These are phyloP conservation scores for Netelia fuscicornis DNA, from an alignment of 2,888 invertebrate genomes.

Conservation along the genomic window DNA sequence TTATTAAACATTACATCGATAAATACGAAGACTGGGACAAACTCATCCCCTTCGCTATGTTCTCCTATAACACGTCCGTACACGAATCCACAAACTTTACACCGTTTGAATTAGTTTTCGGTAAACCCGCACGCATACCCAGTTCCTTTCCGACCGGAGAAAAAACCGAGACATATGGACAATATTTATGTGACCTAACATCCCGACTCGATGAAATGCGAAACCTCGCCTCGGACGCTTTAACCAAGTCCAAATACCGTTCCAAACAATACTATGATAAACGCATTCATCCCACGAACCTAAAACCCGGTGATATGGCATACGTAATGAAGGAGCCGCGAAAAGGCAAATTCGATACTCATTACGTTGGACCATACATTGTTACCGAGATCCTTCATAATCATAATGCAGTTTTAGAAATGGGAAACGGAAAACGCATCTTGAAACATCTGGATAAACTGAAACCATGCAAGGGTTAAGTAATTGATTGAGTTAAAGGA, in stretches of 20 bases:
- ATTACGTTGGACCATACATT: constrained; percentile 49
- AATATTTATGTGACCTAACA: not conserved
- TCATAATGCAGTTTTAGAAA: constrained; percentile 41
- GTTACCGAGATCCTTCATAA: constrained; percentile 27
- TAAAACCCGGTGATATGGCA: constrained; percentile 23
- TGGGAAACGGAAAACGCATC: constrained; percentile 2
- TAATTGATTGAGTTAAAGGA: not conserved
- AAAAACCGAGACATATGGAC: no score
- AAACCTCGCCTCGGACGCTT: not conserved
- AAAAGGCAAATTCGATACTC: constrained; percentile 48
- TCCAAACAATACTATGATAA: constrained; percentile 2
- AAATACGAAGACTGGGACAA: no score
- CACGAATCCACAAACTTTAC: no score
- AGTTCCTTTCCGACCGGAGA: no score
- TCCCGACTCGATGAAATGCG: constrained; percentile 4
- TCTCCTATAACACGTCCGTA: no score
- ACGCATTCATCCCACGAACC: not conserved
- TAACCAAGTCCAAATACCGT: not conserved
- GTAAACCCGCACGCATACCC: no score
- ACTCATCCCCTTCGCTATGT: no score
- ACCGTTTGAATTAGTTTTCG: no score
- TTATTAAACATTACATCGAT: no score
- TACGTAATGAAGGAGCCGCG: constrained; percentile 41
- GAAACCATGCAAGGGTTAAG: not conserved
- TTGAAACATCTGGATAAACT: constrained; percentile 40